These are phyloP conservation scores for Melanotaenia trifasciata DNA, from an alignment of 2,797 vertebrate species.

Conservation along the genomic window DNA sequence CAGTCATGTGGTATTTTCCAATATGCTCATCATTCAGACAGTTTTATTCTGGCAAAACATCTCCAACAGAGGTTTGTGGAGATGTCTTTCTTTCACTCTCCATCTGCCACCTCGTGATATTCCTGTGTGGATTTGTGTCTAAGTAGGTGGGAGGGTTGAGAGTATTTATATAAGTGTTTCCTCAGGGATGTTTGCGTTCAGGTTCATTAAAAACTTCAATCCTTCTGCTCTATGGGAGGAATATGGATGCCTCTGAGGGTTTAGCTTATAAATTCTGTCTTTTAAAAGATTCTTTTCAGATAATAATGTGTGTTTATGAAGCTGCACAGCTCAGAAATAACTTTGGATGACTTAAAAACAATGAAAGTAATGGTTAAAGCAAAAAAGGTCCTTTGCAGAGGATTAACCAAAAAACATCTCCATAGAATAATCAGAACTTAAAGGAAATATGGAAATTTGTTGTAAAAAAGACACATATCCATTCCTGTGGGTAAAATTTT, in stretches of 20 bases:
- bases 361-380: too few species aligned
- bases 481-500: too few species aligned
- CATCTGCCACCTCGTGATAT: background rate
- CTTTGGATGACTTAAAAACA: background rate
- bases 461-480: too few species aligned
- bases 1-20: background rate
- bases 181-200: conserved; percentile 34
- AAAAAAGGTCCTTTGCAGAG: too few species aligned
- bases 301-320: conserved; percentile 19
- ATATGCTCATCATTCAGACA: background rate
- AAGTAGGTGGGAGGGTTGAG: background rate
- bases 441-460: too few species aligned
- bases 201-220: conserved; percentile 72
- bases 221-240: conserved; percentile 59
- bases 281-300: conserved; percentile 46
- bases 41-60: background rate
- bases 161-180: conserved; percentile 15
- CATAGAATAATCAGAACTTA: too few species aligned
- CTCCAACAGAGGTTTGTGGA: too few species aligned
- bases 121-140: background rate
- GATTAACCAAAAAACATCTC: too few species aligned
- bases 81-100: background rate
- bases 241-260: conserved; percentile 43
- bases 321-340: background rate
- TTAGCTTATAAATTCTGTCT: conserved; percentile 55